These are phyloP conservation scores for Eilema caniola DNA, from an alignment of 2,888 invertebrate genomes.

Conservation along the genomic window DNA sequence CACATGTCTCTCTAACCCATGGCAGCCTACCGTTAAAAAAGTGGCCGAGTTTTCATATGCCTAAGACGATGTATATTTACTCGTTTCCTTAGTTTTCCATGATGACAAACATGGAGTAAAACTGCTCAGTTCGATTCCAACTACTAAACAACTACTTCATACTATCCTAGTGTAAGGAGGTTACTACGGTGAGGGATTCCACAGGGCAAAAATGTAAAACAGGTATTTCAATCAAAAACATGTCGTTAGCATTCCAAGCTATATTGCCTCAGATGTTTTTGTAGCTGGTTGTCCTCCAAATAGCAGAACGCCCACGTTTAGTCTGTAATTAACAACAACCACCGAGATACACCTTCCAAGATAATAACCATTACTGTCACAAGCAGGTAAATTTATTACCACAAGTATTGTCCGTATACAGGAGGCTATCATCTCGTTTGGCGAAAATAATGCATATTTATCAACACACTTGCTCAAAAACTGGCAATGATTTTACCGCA, in stretches of 20 bases:
- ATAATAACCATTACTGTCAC: conserved; percentile 14
- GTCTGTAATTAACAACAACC: background rate
- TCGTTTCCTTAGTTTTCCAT: background rate
- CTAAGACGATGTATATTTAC: background rate
- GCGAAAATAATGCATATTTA: background rate
- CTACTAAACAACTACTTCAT: background rate
- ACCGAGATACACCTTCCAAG: conserved; percentile 1
- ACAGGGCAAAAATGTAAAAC: background rate
- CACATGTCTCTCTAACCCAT: background rate
- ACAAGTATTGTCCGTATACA: background rate
- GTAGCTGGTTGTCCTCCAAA: background rate
- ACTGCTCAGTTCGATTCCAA: background rate
- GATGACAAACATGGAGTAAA: background rate
- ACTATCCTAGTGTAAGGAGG: background rate
- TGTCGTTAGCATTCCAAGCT: background rate
- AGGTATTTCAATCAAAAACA: background rate
- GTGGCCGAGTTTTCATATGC: background rate
- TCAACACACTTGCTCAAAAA: too few relatives aligned
- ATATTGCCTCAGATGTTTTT: background rate
- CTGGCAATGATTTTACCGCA: too few relatives aligned
- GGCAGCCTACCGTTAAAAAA: background rate
- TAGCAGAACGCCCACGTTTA: background rate
- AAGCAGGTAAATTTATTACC: conserved; percentile 8
- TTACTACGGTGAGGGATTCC: background rate
- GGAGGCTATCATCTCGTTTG: background rate